Evolutionary conservation across 2,797 vertebrate species (phyloP).

Genomic region (Schizothorax lantsangensis): DNA sequence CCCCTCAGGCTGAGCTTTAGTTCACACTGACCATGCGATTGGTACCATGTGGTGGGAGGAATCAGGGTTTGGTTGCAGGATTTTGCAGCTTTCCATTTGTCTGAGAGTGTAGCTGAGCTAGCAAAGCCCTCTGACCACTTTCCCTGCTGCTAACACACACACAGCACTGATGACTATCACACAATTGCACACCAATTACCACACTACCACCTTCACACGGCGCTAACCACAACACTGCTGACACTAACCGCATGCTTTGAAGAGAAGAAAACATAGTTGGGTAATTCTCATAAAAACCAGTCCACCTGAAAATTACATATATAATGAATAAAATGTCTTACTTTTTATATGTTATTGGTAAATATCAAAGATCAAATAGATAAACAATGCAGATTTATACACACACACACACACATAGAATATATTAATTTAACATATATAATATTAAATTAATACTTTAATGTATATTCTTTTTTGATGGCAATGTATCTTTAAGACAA

Average conservation of each 20-base stretch:
- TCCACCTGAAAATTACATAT: background rate
- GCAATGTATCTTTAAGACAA: too few relatives aligned
- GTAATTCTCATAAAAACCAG: background rate
- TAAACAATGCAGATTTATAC: too few relatives aligned
- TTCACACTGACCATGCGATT: slow-evolving; percentile 2
- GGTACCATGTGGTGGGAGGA: slow-evolving; percentile 19
- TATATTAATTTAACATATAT: too few relatives aligned
- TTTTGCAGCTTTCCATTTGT: slow-evolving; percentile 39
- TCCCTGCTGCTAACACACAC: slow-evolving; percentile 21
- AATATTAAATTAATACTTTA: too few relatives aligned
- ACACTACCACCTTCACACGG: background rate
- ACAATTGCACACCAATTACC: slow-evolving; percentile 35
- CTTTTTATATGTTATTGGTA: too few relatives aligned
- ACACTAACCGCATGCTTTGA: background rate
- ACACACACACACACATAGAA: too few relatives aligned
- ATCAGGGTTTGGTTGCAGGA: slow-evolving; percentile 28
- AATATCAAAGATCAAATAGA: too few relatives aligned
- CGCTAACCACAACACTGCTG: slow-evolving; percentile 4
- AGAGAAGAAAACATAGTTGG: background rate
- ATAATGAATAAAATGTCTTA: too few relatives aligned
- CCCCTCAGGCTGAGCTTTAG: slow-evolving; percentile 12
- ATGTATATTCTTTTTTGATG: too few relatives aligned
- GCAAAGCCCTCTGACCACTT: slow-evolving; percentile 35
- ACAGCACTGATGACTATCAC: background rate
- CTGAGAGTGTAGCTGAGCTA: slow-evolving; percentile 44